A percentile compares a stretch with the other conserved stretches of the same genome.
Evolutionary conservation across 2,888 invertebrate species (phyloP).

Genomic region (Cataglyphis albicans): DNA sequence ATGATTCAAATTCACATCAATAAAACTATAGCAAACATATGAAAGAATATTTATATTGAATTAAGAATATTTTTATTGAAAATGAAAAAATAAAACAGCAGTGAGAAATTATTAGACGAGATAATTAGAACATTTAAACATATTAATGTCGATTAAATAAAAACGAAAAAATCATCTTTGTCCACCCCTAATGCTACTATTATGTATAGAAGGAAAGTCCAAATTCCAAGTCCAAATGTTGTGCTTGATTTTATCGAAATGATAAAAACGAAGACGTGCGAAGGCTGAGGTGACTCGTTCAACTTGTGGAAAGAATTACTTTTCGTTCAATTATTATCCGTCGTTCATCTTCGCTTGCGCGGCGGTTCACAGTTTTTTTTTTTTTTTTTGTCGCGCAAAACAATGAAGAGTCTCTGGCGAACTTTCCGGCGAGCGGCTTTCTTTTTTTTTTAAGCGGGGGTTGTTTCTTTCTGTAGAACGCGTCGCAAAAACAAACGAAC

Average conservation of each 20-base stretch:
- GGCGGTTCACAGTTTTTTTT: conserved; percentile 1
- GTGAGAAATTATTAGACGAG: neutral
- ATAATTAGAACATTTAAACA: neutral
- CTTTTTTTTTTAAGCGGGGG: neutral
- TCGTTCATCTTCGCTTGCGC: neutral
- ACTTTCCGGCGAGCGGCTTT: conserved; percentile 2
- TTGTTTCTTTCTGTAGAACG: neutral
- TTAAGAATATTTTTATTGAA: too few species aligned
- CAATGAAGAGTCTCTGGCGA: conserved; percentile 8
- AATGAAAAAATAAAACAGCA: neutral
- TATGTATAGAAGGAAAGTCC: neutral
- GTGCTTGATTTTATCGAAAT: conserved; percentile 21
- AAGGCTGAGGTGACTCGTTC: neutral
- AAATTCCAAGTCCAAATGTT: too few species aligned
- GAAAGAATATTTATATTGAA: neutral
- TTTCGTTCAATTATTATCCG: conserved; percentile 31
- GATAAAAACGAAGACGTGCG: neutral
- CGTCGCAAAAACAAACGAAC: conserved; percentile 18
- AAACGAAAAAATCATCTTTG: neutral
- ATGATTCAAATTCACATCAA: neutral
- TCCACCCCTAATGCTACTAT: neutral
- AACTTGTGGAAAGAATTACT: conserved; percentile 22
- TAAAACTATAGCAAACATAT: neutral
- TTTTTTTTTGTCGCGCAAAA: conserved; percentile 19
- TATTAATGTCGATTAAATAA: neutral